A percentile compares a stretch with the other conserved stretches of the same genome.
phyloP scores from a whole-genome alignment of 2,888 invertebrate species.

The Mamestra brassicae region DNA sequence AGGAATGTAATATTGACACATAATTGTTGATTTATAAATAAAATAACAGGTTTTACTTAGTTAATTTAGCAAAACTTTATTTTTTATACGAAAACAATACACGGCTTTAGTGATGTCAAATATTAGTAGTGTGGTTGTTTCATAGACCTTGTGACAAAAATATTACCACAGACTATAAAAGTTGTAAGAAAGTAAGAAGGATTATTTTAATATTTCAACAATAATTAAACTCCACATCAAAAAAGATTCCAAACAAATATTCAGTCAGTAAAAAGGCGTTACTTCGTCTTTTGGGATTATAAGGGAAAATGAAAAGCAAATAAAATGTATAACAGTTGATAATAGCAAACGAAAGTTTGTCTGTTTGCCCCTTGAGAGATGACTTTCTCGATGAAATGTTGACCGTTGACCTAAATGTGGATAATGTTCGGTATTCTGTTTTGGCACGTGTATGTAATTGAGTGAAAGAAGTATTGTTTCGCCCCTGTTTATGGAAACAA shows the following conservation, averaged over 20 bases:
- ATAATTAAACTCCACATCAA: slow-evolving; percentile 7
- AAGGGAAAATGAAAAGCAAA: slow-evolving; percentile 56
- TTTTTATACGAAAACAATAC: too few relatives aligned
- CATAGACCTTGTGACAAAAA: too few relatives aligned
- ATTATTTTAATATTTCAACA: too few relatives aligned
- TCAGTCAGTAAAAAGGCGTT: slow-evolving; percentile 19
- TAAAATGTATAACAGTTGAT: slow-evolving; percentile 46
- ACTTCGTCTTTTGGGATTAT: slow-evolving; percentile 23
- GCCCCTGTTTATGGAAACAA: too few relatives aligned
- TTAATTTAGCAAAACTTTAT: too few relatives aligned
- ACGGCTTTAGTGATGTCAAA: too few relatives aligned
- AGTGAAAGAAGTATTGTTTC: slow-evolving; percentile 10
- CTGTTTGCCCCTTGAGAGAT: slow-evolving; percentile 34
- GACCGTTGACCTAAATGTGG: slow-evolving; percentile 29
- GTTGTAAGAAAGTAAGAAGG: too few relatives aligned
- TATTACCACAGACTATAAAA: too few relatives aligned
- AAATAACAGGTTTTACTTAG: too few relatives aligned
- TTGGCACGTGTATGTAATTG: slow-evolving; percentile 15
- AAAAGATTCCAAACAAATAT: slow-evolving; percentile 8
- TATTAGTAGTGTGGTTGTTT: too few relatives aligned
- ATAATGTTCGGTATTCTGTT: slow-evolving; percentile 19
- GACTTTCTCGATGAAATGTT: slow-evolving; percentile 35
- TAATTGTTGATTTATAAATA: too few relatives aligned
- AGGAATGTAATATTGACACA: too few relatives aligned
- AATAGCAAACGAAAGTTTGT: slow-evolving; percentile 47